These are phyloP conservation scores for Channa striata DNA, from an alignment of 2,797 vertebrate species.

Conservation along the genomic window DNA sequence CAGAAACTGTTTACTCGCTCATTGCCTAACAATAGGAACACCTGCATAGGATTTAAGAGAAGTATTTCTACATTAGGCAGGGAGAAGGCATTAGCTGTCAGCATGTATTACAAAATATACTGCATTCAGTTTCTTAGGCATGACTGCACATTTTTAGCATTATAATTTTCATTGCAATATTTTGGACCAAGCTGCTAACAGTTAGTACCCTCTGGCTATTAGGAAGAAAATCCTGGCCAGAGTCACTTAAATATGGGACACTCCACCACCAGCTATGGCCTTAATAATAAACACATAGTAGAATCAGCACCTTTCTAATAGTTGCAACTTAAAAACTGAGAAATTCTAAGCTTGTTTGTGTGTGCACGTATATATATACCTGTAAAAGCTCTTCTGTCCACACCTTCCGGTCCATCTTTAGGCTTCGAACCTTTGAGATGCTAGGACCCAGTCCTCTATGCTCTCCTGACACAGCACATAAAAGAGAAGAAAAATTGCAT, in stretches of 20 bases:
- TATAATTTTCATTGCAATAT: neutral
- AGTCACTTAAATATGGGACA: too few species aligned
- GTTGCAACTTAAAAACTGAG: neutral
- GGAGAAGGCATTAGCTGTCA: neutral
- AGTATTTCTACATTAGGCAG: slow-evolving; percentile 4
- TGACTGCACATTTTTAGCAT: neutral
- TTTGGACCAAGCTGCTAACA: neutral
- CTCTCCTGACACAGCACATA: slow-evolving; percentile 84
- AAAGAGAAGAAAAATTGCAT: slow-evolving; percentile 19
- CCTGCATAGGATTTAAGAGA: slow-evolving; percentile 72
- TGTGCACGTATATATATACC: slow-evolving; percentile 76
- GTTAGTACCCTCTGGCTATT: too few species aligned
- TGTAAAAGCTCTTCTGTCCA: slow-evolving; percentile 95
- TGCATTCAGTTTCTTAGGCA: neutral
- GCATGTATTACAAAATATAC: neutral
- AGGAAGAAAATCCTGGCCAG: too few species aligned
- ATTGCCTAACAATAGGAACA: slow-evolving; percentile 90
- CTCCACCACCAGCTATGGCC: too few species aligned
- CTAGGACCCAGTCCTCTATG: slow-evolving; percentile 92
- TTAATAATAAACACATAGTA: neutral
- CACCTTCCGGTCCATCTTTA: slow-evolving; percentile 97
- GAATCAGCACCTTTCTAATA: neutral
- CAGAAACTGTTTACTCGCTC: slow-evolving; percentile 90
- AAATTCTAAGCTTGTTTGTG: neutral
- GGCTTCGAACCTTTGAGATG: slow-evolving; percentile 93